Conservation (phyloP, 2,888 invertebrate species). For the Polyploca ridens region DNA sequence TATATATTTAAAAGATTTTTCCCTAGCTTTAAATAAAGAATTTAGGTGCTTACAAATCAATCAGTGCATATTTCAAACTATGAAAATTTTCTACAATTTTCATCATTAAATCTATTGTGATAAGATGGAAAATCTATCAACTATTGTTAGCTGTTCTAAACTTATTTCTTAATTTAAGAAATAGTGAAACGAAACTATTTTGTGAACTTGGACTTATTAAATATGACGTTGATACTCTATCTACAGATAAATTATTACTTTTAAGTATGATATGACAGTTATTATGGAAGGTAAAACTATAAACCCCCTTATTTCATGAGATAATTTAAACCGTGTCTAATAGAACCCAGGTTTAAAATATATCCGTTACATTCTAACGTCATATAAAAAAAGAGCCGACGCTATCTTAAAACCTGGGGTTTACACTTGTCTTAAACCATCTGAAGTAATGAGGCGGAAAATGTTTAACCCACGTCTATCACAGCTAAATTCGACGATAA, state of each 20-base stretch:
- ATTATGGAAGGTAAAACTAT: slow-evolving; percentile 23
- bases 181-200: not conserved
- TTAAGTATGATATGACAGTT: slow-evolving; percentile 4
- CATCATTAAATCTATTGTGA: slow-evolving; percentile 8
- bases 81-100: slow-evolving; percentile 1
- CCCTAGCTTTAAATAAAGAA: slow-evolving; percentile 1
- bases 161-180: not conserved
- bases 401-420: too few relatives aligned
- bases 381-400: too few relatives aligned
- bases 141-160: not conserved
- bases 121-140: slow-evolving; percentile 14
- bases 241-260: not conserved
- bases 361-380: too few relatives aligned
- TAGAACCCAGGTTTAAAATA: too few relatives aligned
- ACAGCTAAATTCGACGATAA: slow-evolving; percentile 65
- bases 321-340: too few relatives aligned
- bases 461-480: slow-evolving; percentile 54
- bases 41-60: slow-evolving; percentile 4
- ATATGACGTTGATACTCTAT: not conserved
- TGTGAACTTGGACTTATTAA: not conserved
- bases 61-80: slow-evolving; percentile 8
- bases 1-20: not conserved
- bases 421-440: too few relatives aligned
- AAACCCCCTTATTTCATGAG: too few relatives aligned
- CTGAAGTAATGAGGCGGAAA: slow-evolving; percentile 10